Base-by-base conservation (phyloP, 1,140 invertebrate genomes). In the Galleria mellonella region DNA sequence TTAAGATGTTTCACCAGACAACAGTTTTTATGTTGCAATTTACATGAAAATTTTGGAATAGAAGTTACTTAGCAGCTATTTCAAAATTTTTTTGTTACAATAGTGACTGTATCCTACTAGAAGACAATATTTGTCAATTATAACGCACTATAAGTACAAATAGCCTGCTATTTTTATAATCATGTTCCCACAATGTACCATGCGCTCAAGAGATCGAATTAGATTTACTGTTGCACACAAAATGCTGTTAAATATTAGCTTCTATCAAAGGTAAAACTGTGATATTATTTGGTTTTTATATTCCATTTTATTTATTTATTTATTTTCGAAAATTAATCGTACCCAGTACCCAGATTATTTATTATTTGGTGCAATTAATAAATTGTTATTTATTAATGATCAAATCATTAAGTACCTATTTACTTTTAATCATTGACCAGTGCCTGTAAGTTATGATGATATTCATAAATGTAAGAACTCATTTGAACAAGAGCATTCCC, bases 401-500 rank as follows among this genome's bases (percentile, higher is more conserved):
- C 2, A 23, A 23, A 23, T 23, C 17, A 23, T 23, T 23, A 23
- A n/a, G n/a, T n/a, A n/a, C n/a, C 32, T 43, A 17, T 47, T 58
- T 55, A 43, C 51, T 35, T 47, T 49, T 55, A 45, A 44, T 58
- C n/a, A 46, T 41, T 43, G 33, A 66, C 67, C 81, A 84, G 78
- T 83, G 76, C 81, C 81, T 84, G 81, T 76, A 83, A 81, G 81
- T 73, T 54, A 50, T 66, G 56, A 77, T 67, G 65, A 79, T 83
- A 84, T 81, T 83, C 77, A 79, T 72, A 58, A 65, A 45, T 45
- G 36, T 74, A 72, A 73, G 72, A 37, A 61, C 41, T 62, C 53
- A 63, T 48, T 62, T 44, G 29, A 42, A 49, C 45, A 39, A 47
- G 49, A 65, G 55, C 62, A 76, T 78, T 72, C 62, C 68, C 60